Conservation (phyloP, 2,888 invertebrate species). For the Odontothrips loti region DNA sequence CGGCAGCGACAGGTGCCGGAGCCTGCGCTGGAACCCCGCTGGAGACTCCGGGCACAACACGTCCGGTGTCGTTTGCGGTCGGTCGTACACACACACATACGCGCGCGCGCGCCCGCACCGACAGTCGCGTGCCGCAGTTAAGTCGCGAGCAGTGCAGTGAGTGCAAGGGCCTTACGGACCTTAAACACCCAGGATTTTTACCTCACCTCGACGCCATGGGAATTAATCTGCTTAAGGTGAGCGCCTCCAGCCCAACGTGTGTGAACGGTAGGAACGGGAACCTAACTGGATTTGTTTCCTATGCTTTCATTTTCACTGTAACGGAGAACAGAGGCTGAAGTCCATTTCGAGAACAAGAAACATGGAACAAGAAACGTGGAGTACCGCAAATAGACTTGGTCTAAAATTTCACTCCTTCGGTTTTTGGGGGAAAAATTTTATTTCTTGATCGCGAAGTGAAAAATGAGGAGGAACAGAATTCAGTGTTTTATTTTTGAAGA, state of each 20-base stretch:
- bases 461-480: too few relatives aligned
- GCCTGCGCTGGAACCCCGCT: background rate
- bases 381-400: too few relatives aligned
- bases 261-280: too few relatives aligned
- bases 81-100: background rate
- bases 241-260: background rate
- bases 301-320: too few relatives aligned
- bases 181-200: background rate
- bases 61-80: constrained; percentile 17
- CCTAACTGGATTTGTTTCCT: too few relatives aligned
- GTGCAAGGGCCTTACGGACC: background rate
- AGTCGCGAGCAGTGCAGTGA: background rate
- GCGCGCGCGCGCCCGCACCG: background rate
- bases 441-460: too few relatives aligned
- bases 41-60: constrained; percentile 1
- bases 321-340: too few relatives aligned
- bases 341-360: too few relatives aligned
- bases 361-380: too few relatives aligned
- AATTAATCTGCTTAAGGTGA: background rate
- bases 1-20: background rate
- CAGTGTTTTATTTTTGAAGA: too few relatives aligned
- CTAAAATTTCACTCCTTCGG: too few relatives aligned
- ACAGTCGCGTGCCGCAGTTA: background rate
- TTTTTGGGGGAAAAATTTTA: too few relatives aligned
- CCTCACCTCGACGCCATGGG: background rate